Evolutionary conservation across 2,888 invertebrate species (phyloP).

Genomic region (Carterocephalus palaemon): DNA sequence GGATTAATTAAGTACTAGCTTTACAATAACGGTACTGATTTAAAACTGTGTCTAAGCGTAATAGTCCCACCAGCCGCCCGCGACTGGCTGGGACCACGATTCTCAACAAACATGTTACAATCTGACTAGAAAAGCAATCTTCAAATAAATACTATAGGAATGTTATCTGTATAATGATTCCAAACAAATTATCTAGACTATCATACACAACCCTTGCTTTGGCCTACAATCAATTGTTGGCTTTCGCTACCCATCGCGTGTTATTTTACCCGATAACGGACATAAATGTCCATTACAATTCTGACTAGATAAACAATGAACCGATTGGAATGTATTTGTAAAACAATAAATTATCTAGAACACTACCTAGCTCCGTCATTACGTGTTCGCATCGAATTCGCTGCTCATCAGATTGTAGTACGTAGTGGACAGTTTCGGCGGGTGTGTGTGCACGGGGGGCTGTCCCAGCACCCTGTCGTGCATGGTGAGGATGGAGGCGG

Average conservation of each 20-base stretch:
- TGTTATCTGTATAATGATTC: conserved; percentile 7
- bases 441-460: conserved; percentile 52
- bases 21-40: conserved; percentile 8
- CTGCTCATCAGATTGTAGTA: conserved; percentile 29
- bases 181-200: not conserved
- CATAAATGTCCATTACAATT: too few relatives aligned
- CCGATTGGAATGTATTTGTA: too few relatives aligned
- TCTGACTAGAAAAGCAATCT: conserved; percentile 12
- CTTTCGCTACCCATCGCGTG: too few relatives aligned
- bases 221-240: too few relatives aligned
- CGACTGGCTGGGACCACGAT: conserved; percentile 5
- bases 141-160: conserved; percentile 8
- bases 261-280: too few relatives aligned
- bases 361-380: conserved; percentile 8
- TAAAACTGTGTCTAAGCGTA: conserved; percentile 8
- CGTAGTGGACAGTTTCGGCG: conserved; percentile 46
- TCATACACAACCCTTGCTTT: too few relatives aligned
- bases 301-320: too few relatives aligned
- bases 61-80: conserved; percentile 6
- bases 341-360: conserved; percentile 10
- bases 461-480: conserved; percentile 49
- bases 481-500: conserved; percentile 51
- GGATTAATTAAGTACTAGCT: conserved; percentile 12
- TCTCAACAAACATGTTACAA: conserved; percentile 5
- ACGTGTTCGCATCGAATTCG: conserved; percentile 15